These are phyloP conservation scores for Rhinopomastus cyanomelas DNA, from an alignment of 2,113 vertebrate species.

Conservation along the genomic window DNA sequence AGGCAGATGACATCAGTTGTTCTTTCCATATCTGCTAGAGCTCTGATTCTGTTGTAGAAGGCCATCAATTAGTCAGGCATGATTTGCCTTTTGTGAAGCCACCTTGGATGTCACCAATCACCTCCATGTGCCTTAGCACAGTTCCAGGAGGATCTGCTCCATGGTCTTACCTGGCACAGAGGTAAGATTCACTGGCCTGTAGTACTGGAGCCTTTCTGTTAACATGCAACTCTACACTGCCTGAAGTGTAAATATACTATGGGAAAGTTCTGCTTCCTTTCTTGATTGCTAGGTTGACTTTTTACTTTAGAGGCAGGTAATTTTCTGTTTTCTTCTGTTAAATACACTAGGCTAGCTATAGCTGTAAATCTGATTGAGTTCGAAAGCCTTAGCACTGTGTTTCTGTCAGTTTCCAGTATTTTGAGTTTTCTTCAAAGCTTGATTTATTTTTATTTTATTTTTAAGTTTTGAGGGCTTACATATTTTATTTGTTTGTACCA, in stretches of 20 bases:
- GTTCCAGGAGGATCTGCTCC: too few species aligned
- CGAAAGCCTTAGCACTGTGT: neutral
- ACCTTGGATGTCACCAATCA: too few species aligned
- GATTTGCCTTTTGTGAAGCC: too few species aligned
- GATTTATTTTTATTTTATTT: neutral
- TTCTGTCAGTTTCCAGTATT: neutral
- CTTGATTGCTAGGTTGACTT: neutral
- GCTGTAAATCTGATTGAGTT: neutral
- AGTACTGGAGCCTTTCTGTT: neutral
- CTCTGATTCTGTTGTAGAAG: too few species aligned
- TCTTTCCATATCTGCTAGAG: too few species aligned
- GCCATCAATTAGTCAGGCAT: too few species aligned
- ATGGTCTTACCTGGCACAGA: too few species aligned
- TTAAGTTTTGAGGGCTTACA: neutral
- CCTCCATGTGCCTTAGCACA: too few species aligned
- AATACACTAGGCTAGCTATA: neutral
- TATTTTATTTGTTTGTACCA: neutral
- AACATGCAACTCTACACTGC: neutral
- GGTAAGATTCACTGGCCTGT: too few species aligned
- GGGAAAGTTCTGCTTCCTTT: neutral
- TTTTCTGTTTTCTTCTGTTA: neutral
- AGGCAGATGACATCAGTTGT: too few species aligned
- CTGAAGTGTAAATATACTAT: neutral
- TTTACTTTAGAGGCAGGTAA: neutral
- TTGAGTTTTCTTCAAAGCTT: neutral